Base-by-base conservation (phyloP, 2,888 invertebrate genomes). In the Opisthograptis luteolata region DNA sequence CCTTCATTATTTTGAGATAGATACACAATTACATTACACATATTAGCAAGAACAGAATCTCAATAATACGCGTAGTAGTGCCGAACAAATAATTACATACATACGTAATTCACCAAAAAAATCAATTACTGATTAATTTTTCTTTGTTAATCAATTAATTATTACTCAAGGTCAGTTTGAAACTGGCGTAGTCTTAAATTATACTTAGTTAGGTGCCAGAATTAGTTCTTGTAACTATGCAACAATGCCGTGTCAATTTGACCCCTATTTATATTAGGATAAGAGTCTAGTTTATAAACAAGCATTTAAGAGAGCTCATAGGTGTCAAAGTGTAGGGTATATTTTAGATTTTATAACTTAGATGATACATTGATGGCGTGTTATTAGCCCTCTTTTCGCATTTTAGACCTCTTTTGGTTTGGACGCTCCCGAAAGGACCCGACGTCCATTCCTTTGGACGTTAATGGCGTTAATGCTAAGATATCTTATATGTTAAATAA, bases 101-200 rank as follows among this genome's bases (percentile, higher is more conserved):
- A n/a, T n/a, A n/a, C n/a, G n/a, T n/a, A n/a, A 3, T 17, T 17
- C 7, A 6, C 3, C 2, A 12, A 9, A 30, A 12, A 22, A 34
- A 27, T 25, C 3, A 2, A 5, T 24, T 17, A n/a, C 9, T 19
- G n/a, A 20, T 1, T 3, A 17, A n/a, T 12, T 17, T 34, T n/a
- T n/a, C n/a, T n/a, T n/a, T n/a, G n/a, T n/a, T n/a, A n/a, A n/a
- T n/a, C n/a, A n/a, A n/a, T n/a, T n/a, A n/a, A n/a, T n/a, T n/a
- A n/a, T n/a, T n/a, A n/a, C n/a, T n/a, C n/a, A 35, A 69, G 14
- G 27, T 45, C 32, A 41, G 66, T 68, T 64, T 30, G 45, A 62
- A 69, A 70, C 66, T 61, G 64, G 46, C 20, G 56, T 60, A 58
- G n/a, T 56, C 53, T 54, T 53, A 25, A 56, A 54, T 47, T 42